Evolutionary conservation across 2,888 invertebrate species (phyloP).

Genomic region (Allolobophora icterica): DNA sequence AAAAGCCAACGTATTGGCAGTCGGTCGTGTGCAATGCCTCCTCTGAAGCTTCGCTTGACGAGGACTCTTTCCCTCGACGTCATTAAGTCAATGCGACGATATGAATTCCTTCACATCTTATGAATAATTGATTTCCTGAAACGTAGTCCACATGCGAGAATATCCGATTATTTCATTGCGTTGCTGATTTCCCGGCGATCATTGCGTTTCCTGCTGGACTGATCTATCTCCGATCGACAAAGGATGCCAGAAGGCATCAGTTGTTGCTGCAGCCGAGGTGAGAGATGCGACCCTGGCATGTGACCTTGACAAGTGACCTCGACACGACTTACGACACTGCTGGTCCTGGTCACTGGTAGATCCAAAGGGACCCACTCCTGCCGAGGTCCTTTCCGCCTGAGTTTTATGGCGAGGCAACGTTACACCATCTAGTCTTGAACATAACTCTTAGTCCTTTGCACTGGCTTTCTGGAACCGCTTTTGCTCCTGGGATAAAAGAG

Average conservation of each 20-base stretch:
- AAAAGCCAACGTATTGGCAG: not conserved
- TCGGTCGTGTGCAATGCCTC: not conserved
- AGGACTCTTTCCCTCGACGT: not conserved
- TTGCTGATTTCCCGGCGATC: not conserved
- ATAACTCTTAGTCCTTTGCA: too few relatives aligned
- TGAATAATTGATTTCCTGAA: not conserved
- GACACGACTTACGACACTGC: not conserved
- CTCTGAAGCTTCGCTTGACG: not conserved
- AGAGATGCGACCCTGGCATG: not conserved
- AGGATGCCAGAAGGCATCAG: not conserved
- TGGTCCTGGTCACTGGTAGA: not conserved
- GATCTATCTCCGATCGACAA: not conserved
- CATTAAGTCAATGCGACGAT: constrained; percentile 5
- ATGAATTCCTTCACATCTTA: not conserved
- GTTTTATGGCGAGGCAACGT: not conserved
- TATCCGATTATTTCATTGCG: not conserved
- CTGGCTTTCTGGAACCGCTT: too few relatives aligned
- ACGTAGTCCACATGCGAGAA: not conserved
- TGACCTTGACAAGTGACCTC: not conserved
- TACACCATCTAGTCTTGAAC: not conserved
- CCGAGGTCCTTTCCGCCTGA: not conserved
- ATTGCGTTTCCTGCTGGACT: not conserved
- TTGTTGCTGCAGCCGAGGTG: not conserved
- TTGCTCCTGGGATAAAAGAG: too few relatives aligned
- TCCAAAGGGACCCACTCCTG: not conserved